A percentile compares a stretch with the other conserved stretches of the same genome.
Conservation (phyloP, 2,888 invertebrate species). For the Bugulina stolonifera region DNA sequence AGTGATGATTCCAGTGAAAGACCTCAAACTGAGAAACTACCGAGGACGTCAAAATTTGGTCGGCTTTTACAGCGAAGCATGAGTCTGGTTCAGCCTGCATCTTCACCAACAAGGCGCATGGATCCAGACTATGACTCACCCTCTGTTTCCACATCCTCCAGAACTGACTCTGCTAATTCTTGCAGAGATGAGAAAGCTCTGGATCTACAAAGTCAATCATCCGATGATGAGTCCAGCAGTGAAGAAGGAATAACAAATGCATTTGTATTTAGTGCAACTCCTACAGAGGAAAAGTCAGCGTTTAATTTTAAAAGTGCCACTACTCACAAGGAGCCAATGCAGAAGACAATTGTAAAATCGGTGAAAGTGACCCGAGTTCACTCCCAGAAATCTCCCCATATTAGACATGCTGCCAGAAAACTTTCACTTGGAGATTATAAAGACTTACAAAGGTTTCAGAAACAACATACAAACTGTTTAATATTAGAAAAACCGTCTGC, state of each 20-base stretch:
- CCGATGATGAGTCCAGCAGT: not conserved
- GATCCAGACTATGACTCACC: not conserved
- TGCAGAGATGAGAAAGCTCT: not conserved
- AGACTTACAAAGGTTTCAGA: not conserved
- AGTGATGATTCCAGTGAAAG: not conserved
- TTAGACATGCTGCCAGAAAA: constrained; percentile 5
- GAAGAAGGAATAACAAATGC: not conserved
- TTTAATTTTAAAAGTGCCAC: not conserved
- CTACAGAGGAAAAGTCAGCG: not conserved
- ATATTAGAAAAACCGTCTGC: too few relatives aligned
- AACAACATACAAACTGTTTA: too few relatives aligned
- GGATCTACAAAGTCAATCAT: not conserved
- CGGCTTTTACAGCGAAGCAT: not conserved
- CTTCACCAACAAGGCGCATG: not conserved
- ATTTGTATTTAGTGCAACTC: constrained; percentile 3
- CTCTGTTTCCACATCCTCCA: not conserved
- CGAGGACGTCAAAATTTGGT: not conserved
- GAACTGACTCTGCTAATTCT: not conserved
- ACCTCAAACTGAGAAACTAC: not conserved
- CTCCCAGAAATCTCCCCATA: constrained; percentile 15
- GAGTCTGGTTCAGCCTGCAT: not conserved
- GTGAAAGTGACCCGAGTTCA: constrained; percentile 6
- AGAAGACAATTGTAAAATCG: not conserved
- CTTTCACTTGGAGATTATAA: not conserved
- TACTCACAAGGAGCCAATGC: not conserved